Percentiles rank a stretch among this genome's conserved stretches.
Evolutionary conservation across 2,113 vertebrate species (phyloP).

Genomic region (Grantiella picta): DNA sequence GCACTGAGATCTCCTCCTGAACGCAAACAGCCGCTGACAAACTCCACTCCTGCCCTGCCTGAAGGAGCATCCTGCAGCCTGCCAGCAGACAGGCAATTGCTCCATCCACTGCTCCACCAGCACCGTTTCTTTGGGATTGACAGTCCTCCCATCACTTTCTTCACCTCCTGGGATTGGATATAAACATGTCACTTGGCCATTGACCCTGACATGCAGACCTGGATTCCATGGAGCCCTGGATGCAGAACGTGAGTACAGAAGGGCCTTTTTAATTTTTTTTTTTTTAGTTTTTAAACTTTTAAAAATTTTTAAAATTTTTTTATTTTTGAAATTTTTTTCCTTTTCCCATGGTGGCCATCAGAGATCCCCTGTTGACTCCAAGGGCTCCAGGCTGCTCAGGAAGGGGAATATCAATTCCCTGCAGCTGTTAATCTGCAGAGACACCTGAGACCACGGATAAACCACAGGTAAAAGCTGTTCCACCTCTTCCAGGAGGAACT

Average conservation of each 20-base stretch:
- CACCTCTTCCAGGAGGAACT: not conserved
- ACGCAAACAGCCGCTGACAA: rapidly evolving
- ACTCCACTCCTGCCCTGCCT: not conserved
- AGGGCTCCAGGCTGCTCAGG: not conserved
- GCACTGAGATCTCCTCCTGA: not conserved
- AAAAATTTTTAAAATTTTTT: no score
- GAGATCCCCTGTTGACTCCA: not conserved
- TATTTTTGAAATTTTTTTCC: no score
- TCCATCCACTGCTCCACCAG: not conserved
- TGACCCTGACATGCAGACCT: not conserved
- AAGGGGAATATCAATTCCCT: not conserved
- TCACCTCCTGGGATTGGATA: not conserved
- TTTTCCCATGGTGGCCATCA: rapidly evolving
- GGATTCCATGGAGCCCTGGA: not conserved
- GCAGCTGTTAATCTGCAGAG: rapidly evolving
- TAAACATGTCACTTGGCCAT: not conserved
- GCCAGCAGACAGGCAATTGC: rapidly evolving
- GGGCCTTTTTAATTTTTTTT: not conserved
- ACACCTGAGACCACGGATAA: not conserved
- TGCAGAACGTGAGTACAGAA: not conserved
- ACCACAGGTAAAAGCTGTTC: not conserved
- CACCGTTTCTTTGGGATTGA: rapidly evolving
- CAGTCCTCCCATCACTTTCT: not conserved
- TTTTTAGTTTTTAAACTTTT: no score
- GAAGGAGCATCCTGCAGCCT: not conserved